These are phyloP conservation scores for Argya squamiceps DNA, from an alignment of 2,797 vertebrate genomes.

Conservation along the genomic window DNA sequence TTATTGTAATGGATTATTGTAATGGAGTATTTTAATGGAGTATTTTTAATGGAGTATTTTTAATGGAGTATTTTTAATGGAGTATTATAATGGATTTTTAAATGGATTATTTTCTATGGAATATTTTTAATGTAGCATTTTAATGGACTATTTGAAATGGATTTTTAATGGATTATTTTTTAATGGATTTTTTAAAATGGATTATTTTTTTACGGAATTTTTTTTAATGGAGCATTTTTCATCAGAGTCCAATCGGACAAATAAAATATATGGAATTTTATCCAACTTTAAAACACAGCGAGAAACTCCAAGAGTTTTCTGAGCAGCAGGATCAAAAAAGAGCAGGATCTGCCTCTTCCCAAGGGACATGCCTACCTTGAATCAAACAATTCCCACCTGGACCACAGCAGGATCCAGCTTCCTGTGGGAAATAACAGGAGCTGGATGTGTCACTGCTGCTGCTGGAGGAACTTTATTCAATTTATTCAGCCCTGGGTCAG, in stretches of 20 bases:
- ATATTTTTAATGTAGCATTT: neutral
- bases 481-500: neutral
- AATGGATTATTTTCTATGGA: no score
- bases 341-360: neutral
- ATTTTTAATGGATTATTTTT: no score
- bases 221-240: neutral
- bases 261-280: neutral
- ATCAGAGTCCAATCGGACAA: rapidly evolving
- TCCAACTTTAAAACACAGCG: neutral
- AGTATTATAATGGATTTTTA: no score
- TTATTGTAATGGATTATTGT: neutral
- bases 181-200: no score
- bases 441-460: neutral
- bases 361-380: neutral
- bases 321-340: neutral
- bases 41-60: neutral
- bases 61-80: no score
- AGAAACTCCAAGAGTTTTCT: neutral
- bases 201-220: no score
- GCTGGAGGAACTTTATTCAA: neutral
- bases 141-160: neutral
- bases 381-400: neutral
- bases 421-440: neutral
- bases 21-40: no score
- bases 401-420: neutral